phyloP scores from a whole-genome alignment of 2,888 invertebrate species.

The Apoderus coryli region DNA sequence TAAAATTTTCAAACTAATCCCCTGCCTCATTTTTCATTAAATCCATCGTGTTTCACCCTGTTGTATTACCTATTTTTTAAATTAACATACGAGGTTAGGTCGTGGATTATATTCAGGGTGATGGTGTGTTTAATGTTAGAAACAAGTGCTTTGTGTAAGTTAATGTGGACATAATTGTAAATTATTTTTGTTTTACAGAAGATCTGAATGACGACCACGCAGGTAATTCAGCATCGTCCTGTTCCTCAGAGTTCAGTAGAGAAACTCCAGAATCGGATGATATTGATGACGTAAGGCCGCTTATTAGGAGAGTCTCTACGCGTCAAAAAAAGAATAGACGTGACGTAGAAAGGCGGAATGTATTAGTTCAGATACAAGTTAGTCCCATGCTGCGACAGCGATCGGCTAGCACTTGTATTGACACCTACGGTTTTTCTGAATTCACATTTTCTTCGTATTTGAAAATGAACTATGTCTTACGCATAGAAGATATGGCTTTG shows the following conservation, averaged over 20 bases:
- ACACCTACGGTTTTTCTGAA: constrained; percentile 3
- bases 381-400: constrained; percentile 2
- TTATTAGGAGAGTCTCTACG: constrained; percentile 37
- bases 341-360: constrained; percentile 15
- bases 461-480: background rate
- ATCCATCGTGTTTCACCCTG: no score
- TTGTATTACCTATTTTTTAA: no score
- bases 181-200: constrained; percentile 28
- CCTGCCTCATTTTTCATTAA: no score
- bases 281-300: constrained; percentile 32
- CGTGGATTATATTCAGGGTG: no score
- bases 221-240: no score
- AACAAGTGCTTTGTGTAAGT: no score
- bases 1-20: no score
- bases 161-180: no score
- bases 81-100: no score
- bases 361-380: background rate
- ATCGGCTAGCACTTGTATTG: constrained; percentile 2
- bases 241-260: constrained; percentile 26
- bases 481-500: background rate
- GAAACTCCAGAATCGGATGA: constrained; percentile 31
- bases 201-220: constrained; percentile 32
- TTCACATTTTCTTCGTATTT: background rate
- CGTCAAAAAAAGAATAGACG: constrained; percentile 38
- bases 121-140: no score